Conservation (phyloP, 2,797 vertebrate genomes). For the Helarctos malayanus region DNA sequence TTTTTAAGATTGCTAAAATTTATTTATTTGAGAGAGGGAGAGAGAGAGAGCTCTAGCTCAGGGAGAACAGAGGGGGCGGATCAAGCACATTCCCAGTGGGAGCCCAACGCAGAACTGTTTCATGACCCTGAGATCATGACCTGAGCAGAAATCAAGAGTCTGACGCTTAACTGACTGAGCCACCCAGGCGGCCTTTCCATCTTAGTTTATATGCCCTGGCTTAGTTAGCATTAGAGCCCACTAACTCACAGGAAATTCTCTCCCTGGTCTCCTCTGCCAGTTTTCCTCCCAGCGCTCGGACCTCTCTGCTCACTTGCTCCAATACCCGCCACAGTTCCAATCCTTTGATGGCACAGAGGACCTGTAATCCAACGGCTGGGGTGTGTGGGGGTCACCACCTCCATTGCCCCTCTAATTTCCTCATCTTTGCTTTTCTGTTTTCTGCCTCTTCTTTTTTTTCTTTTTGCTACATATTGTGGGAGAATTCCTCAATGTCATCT, state of each 20-base stretch:
- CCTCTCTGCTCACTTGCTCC: not conserved
- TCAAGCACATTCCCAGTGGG: not conserved
- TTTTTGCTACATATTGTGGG: not conserved
- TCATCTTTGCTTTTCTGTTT: not conserved
- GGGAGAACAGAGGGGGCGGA: not conserved
- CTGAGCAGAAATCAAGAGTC: not conserved
- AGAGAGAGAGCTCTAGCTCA: not conserved
- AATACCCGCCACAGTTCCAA: too few species aligned
- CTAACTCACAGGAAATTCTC: not conserved
- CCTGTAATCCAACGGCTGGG: accelerated
- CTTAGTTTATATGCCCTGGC: not conserved
- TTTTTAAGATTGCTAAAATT: not conserved
- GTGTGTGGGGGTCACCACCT: not conserved
- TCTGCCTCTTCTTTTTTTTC: not conserved
- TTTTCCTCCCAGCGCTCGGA: not conserved
- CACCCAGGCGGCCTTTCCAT: not conserved
- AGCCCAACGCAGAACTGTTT: not conserved
- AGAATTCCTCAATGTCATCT: not conserved
- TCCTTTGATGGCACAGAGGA: not conserved
- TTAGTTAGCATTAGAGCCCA: not conserved
- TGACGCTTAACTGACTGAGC: not conserved
- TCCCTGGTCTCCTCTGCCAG: not conserved
- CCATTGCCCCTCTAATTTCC: not conserved
- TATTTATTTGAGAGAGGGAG: not conserved
- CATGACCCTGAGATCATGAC: not conserved